Evolutionary conservation across 2,113 vertebrate genomes (phyloP), one percentile per base, ranked within the genome.

Genomic region (Tor tambroides): DNA sequence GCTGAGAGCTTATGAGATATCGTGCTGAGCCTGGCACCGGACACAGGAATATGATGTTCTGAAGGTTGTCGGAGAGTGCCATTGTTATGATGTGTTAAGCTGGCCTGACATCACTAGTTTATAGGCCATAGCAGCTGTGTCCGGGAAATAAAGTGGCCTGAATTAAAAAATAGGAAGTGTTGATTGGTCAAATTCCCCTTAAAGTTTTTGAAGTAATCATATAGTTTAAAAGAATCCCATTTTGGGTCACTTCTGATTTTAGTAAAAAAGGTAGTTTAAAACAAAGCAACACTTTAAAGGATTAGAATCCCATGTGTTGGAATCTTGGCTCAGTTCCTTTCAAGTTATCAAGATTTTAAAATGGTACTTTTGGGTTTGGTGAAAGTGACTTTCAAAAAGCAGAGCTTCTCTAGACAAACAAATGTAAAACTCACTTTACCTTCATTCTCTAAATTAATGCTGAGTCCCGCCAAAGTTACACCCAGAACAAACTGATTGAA

Each of bases 381-480:
- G 3, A 3, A 59, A 23, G 28, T 12, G 10, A 23, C 11, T 80
- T 59, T 10, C 5, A 8, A 19, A 81, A 81, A 43, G 9, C 43
- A 43, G 43, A 46, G 38, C 10, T 10, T 41, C 41, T 41, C 41
- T 41, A 41, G 41, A 41, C 41, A 15, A 1, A 61, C 10, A 80
- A 11, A 80, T 41, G 2, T 61, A 65, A 65, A 65, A 15, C 11
- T 85, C 46, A 59, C 9, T 77, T 6, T 32, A 59, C 35, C 35
- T 32, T 67, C 8, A 79, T 67, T 79, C 65, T 56, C 38, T 88
- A 74, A 79, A 85, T 81, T 72, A 79, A 61, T 67, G 30, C 26
- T 19, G n/a, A 35, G 76, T 21, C 1, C 26, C 14, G 26, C 46
- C 41, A 81, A 81, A 51, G 32, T 26, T 38, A 65, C 32, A 46